Evolutionary conservation across 2,113 vertebrate species (phyloP), one percentile per base, ranked within the genome.

Genomic region (Ammodytes dubius): DNA sequence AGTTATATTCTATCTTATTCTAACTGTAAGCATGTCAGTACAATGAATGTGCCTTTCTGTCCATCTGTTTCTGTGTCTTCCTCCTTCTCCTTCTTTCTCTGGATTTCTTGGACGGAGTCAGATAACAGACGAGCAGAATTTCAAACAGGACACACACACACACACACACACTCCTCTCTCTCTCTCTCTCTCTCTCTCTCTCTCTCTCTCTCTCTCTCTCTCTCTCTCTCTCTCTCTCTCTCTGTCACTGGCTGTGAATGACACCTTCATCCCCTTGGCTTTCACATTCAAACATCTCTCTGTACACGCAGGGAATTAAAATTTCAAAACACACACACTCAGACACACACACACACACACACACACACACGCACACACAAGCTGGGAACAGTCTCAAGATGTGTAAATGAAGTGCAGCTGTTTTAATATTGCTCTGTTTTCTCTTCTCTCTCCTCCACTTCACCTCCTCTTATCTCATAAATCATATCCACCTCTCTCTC

Each of bases 211-310:
- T 63, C 75, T 74, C 50, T 81, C 85, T 86, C 79, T 85, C 82
- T 79, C 10, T 69, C 57, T 42, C 76, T 63, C 75, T 74, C 50
- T 81, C 79, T 27, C 10, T 69, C 57, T 42, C 76, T 63, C 75
- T 74, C 50, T 81, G 87, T 86, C 79, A 86, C 82, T 79, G 91
- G 90, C 90, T 93, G 90, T 89, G 91, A 93, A 91, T 90, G 90
- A 90, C 90, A 92, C 92, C 88, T 92, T 93, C 90, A 91, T 92
- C 85, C 64, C 65, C 40, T 13, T 88, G 58, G 57, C 84, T 89
- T 87, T 84, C 85, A 87, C 86, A 89, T 89, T 91, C 86, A 89
- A 84, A 86, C 88, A 87, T 82, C 77, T 83, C 73, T 72, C 40
- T 78, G 40, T 42, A 47, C 57, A 72, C 35, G 8, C 53, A 1